These are phyloP conservation scores for Hyaena hyaena DNA, from an alignment of 2,113 vertebrate species.

Conservation along the genomic window DNA sequence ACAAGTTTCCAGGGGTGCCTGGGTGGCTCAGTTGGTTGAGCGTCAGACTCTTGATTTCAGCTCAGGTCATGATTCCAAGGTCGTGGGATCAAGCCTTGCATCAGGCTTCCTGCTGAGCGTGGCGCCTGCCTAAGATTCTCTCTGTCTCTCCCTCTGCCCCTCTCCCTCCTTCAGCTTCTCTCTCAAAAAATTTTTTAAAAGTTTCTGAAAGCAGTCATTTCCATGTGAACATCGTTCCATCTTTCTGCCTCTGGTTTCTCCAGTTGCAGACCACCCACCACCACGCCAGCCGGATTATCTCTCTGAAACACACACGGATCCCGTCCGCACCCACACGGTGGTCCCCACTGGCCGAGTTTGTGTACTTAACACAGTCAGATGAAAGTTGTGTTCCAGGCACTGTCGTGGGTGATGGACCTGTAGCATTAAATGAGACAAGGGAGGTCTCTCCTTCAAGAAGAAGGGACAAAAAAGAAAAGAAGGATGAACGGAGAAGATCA, in stretches of 20 bases:
- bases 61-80: too few relatives aligned
- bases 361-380: neutral
- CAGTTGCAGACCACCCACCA: neutral
- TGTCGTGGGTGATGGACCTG: accelerated
- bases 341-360: neutral
- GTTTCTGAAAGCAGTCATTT: neutral
- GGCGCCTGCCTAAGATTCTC: too few relatives aligned
- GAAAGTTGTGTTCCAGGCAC: neutral
- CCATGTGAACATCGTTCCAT: neutral
- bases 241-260: neutral
- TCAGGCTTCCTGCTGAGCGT: too few relatives aligned
- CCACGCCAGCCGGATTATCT: neutral
- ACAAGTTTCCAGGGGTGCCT: neutral
- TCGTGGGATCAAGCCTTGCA: too few relatives aligned
- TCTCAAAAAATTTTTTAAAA: too few relatives aligned
- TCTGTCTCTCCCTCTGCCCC: too few relatives aligned
- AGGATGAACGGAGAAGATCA: neutral
- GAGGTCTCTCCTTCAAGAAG: neutral
- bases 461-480: neutral
- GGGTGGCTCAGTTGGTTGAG: too few relatives aligned
- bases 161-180: too few relatives aligned
- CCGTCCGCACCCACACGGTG: neutral
- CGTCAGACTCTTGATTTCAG: too few relatives aligned
- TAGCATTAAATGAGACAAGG: neutral
- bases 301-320: neutral